phyloP scores from a whole-genome alignment of 2,888 invertebrate species.

The Sipha maydis region DNA sequence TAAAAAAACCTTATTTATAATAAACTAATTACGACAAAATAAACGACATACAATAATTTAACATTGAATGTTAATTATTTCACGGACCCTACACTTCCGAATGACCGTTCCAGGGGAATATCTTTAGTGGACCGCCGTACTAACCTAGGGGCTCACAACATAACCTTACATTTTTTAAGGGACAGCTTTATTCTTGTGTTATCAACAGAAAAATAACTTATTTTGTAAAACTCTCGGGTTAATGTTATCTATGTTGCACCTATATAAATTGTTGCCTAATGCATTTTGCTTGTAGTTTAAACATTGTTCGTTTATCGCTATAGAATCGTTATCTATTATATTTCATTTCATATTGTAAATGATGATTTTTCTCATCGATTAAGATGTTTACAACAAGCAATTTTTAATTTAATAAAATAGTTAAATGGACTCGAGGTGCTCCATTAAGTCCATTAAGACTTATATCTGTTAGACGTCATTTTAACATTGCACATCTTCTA shows the following conservation, averaged over 20 bases:
- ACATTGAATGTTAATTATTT: too few species aligned
- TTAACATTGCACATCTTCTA: neutral
- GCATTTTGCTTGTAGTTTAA: constrained; percentile 38
- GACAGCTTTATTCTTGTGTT: neutral
- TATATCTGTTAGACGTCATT: neutral
- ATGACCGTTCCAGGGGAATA: too few species aligned
- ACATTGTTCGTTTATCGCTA: neutral
- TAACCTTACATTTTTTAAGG: neutral
- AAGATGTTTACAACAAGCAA: neutral
- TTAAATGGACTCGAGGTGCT: neutral
- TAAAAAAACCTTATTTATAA: too few species aligned
- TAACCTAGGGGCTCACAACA: too few species aligned
- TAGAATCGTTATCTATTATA: neutral
- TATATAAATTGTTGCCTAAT: constrained; percentile 5
- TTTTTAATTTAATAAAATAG: neutral
- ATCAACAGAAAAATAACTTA: neutral
- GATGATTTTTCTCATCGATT: neutral
- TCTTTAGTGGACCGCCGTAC: too few species aligned
- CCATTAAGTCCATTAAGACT: neutral
- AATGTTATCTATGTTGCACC: neutral
- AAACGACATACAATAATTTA: too few species aligned
- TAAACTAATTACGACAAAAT: too few species aligned
- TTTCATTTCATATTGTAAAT: neutral
- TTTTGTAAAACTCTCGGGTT: neutral
- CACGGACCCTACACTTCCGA: too few species aligned